Evolutionary conservation across 1,140 invertebrate species (phyloP).

Genomic region (Acromyrmex echinatior): DNA sequence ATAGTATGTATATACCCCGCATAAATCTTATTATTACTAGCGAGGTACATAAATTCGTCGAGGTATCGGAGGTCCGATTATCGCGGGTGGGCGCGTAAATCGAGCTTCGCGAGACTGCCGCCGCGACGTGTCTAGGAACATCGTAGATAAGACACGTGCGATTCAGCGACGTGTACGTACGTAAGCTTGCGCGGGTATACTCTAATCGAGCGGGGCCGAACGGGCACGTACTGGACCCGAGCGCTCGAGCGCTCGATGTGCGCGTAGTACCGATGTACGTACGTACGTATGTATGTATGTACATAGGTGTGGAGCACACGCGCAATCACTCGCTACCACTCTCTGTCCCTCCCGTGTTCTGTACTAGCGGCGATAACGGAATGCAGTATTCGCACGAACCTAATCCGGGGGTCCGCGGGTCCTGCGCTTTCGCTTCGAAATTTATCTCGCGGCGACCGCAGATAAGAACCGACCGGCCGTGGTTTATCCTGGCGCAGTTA

Average conservation of each 20-base stretch:
- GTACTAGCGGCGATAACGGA: constrained; percentile 73
- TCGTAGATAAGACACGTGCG: constrained; percentile 71
- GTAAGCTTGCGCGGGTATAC: constrained; percentile 44
- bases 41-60: constrained; percentile 49
- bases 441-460: constrained; percentile 73
- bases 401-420: constrained; percentile 70
- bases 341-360: constrained; percentile 46
- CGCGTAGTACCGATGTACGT: neutral
- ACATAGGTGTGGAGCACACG: constrained; percentile 18
- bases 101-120: constrained; percentile 44
- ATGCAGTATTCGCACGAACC: constrained; percentile 77
- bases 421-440: constrained; percentile 69
- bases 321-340: constrained; percentile 34
- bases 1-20: neutral
- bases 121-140: constrained; percentile 42
- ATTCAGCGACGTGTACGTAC: constrained; percentile 56
- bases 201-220: constrained; percentile 62
- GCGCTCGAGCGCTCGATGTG: neutral
- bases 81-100: constrained; percentile 39
- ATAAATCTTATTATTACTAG: constrained; percentile 17
- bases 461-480: constrained; percentile 73
- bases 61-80: constrained; percentile 45
- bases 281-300: too few species aligned
- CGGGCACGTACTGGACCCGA: constrained; percentile 46
- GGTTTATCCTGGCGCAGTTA: constrained; percentile 74